Conservation (phyloP, 2,888 invertebrate genomes). For the Melipona beecheii region DNA sequence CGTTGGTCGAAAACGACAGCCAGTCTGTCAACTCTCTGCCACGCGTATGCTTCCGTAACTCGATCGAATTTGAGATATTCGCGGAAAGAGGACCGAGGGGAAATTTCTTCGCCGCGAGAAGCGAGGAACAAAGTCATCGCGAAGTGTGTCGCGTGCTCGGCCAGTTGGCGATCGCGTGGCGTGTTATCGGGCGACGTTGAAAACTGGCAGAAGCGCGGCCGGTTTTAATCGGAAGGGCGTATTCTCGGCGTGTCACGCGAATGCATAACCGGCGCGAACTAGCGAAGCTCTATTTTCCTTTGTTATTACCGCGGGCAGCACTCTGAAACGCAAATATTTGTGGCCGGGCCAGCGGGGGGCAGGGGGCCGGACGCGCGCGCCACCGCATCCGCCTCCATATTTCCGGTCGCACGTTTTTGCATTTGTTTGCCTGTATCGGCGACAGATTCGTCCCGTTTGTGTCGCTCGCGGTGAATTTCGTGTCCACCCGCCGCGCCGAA, state of each 20-base stretch:
- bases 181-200: conserved; percentile 7
- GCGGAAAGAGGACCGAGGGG: neutral
- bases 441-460: conserved; percentile 23
- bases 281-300: conserved; percentile 67
- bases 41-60: no score
- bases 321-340: conserved; percentile 71
- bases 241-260: conserved; percentile 52
- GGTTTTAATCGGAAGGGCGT: conserved; percentile 50
- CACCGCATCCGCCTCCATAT: conserved; percentile 32
- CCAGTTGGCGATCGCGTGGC: conserved; percentile 38
- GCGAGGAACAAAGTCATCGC: neutral
- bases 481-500: conserved; percentile 11
- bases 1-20: no score
- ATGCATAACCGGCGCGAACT: conserved; percentile 47
- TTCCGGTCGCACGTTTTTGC: conserved; percentile 54
- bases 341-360: conserved; percentile 9
- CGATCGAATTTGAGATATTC: no score
- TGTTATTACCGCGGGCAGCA: conserved; percentile 70
- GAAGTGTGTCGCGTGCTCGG: neutral
- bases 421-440: conserved; percentile 63
- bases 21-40: no score
- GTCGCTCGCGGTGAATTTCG: conserved; percentile 12
- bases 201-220: conserved; percentile 24
- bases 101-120: neutral
- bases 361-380: neutral